Evolutionary conservation across 92 coral and sea anemone genomes (phyloP).

Genomic region (Pocillopora grandis): DNA sequence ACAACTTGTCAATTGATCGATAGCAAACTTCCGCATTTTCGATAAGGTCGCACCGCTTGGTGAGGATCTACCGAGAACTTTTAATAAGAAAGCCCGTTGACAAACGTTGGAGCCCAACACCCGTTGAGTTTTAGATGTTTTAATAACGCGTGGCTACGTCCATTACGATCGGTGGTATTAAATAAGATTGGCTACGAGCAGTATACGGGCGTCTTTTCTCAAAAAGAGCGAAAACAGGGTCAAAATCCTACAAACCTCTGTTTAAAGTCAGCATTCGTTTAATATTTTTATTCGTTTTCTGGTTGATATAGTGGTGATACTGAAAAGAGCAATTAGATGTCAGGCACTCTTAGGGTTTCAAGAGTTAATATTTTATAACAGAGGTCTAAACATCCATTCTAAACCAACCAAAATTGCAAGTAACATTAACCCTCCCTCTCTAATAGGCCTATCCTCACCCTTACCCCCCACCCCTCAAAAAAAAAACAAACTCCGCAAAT

Average conservation of each 20-base stretch:
- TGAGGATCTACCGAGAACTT: neutral
- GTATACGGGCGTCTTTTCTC: neutral
- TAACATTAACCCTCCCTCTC: too few relatives aligned
- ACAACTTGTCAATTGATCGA: too few relatives aligned
- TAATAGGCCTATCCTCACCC: too few relatives aligned
- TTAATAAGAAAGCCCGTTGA: neutral
- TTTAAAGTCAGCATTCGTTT: constrained; percentile 28
- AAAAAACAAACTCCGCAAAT: too few relatives aligned
- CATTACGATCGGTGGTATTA: neutral
- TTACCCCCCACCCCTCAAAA: too few relatives aligned
- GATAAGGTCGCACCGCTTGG: neutral
- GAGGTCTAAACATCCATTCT: too few relatives aligned
- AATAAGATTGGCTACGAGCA: neutral
- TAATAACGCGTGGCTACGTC: neutral
- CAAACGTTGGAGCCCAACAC: neutral
- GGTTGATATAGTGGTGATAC: too few relatives aligned
- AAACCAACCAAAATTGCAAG: too few relatives aligned
- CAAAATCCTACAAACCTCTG: constrained; percentile 1
- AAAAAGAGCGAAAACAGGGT: neutral
- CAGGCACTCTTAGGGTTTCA: too few relatives aligned
- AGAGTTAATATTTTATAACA: too few relatives aligned
- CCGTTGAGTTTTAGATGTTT: neutral
- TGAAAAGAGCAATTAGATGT: too few relatives aligned
- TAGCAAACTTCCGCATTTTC: neutral
- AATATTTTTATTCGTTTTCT: constrained; percentile 38